Conservation (phyloP, 2,888 invertebrate species). For the Drosophila atroscutellata region DNA sequence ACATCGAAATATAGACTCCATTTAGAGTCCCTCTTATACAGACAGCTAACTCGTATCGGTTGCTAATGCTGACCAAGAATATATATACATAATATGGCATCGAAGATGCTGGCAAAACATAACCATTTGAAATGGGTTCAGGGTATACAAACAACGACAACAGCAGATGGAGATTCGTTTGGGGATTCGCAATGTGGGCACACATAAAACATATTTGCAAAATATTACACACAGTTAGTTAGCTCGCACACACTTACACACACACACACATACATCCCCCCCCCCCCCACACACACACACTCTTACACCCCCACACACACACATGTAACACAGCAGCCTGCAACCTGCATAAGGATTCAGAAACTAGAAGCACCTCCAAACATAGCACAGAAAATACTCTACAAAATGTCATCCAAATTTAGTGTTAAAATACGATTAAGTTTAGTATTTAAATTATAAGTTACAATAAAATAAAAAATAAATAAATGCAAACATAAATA, state of each 20-base stretch:
- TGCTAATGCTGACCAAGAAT: not conserved
- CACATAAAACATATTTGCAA: conserved; percentile 73
- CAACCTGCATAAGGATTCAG: conserved; percentile 20
- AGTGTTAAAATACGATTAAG: not conserved
- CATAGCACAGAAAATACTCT: conserved; percentile 26
- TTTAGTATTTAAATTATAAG: not conserved
- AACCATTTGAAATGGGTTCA: not conserved
- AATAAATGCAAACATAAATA: not conserved
- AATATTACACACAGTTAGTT: conserved; percentile 71
- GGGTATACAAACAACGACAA: conserved; percentile 5
- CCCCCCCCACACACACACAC: too few relatives aligned
- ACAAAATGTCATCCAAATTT: not conserved
- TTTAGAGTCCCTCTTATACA: not conserved
- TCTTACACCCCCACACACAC: not conserved
- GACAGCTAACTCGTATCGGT: not conserved
- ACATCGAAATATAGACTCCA: not conserved
- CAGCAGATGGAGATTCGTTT: conserved; percentile 45
- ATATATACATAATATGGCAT: not conserved
- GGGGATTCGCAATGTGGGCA: conserved; percentile 58
- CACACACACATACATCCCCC: conserved; percentile 1
- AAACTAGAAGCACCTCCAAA: conserved; percentile 22
- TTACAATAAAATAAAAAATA: not conserved
- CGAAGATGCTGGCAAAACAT: not conserved
- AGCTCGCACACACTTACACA: conserved; percentile 31
- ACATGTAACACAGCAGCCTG: conserved; percentile 22